These are phyloP conservation scores for Ahaetulla prasina DNA, from an alignment of 2,113 vertebrate genomes.

Conservation along the genomic window DNA sequence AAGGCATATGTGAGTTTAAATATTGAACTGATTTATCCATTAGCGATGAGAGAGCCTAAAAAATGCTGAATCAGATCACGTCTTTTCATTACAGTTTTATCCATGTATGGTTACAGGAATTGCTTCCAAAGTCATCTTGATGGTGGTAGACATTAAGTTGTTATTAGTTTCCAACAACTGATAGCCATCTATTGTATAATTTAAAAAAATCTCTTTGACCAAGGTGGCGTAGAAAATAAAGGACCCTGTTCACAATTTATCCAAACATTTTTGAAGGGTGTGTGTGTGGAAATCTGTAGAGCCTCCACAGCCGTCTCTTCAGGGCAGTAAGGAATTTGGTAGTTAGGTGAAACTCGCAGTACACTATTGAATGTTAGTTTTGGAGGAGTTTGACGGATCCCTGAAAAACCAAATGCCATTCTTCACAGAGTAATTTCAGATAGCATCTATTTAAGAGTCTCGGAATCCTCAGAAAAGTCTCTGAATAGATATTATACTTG, in stretches of 20 bases:
- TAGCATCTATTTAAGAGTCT: not conserved
- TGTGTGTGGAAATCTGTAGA: not conserved
- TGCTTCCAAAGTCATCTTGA: not conserved
- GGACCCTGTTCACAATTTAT: not conserved
- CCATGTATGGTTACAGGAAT: not conserved
- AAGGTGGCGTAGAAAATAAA: not conserved
- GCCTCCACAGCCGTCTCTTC: not conserved
- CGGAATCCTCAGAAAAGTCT: not conserved
- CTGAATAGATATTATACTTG: not conserved
- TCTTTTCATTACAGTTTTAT: not conserved
- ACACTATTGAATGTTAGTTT: not conserved
- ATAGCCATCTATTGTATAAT: not conserved
- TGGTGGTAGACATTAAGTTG: not conserved
- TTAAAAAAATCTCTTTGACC: not conserved
- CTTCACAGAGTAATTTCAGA: not conserved
- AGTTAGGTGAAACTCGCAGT: not conserved
- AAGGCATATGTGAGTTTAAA: constrained; percentile 23
- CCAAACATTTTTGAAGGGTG: not conserved
- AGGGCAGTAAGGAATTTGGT: not conserved
- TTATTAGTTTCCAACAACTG: not conserved
- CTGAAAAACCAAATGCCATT: not conserved
- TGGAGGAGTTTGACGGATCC: not conserved
- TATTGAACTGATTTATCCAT: not conserved
- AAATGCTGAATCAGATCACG: not conserved
- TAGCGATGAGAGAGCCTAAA: not conserved